Evolutionary conservation across 92 coral and sea anemone species (phyloP), one percentile per base, ranked within the genome.

Genomic region (Meandrina meandrites): DNA sequence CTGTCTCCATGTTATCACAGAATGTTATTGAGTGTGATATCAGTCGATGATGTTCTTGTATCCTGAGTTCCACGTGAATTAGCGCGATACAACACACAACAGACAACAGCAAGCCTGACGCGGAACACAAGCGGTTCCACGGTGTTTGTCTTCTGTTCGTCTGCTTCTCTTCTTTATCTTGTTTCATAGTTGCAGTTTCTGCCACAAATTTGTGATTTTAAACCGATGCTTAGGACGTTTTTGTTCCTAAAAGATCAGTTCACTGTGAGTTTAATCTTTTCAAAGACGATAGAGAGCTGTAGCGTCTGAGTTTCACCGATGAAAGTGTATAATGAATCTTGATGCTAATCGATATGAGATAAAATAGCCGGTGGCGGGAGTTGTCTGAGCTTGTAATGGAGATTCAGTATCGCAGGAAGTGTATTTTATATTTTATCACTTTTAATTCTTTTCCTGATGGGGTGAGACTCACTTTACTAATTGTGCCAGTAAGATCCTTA

Each of bases 161-260:
- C 58, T 56, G 64, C 24, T 57, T 57, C 27, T 57, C 64, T 57
- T 19, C n/a, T 19, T 57, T 57, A 7, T 57, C 64, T 57, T 57
- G 64, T 57, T 19, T 57, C 22, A 8, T 57, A 24, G 22, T 57
- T 57, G 0, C 64, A 18, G 64, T 6, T 18, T 5, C 64, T 57
- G 8, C 19, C 19, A 57, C 22, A 57, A 57, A 57, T 24, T 19
- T 22, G 64, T 18, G 64, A 57, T 57, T 3, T 57, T 24, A 57
- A 57, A 57, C 64, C 4, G 64, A 57, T 57, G 22, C 64, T 19
- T 8, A 19, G 8, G 64, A 18, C 27, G n/a, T 57, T 57, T 57
- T 57, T 0, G 10, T 91, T 72, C 53, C 88, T 80, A 86, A 32
- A 80, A 60, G 47, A 79, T 75, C 87, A 86, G 92, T 36, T 86